Evolutionary conservation across 2,797 vertebrate genomes (phyloP).

Genomic region (Periophthalmus magnuspinnatus): DNA sequence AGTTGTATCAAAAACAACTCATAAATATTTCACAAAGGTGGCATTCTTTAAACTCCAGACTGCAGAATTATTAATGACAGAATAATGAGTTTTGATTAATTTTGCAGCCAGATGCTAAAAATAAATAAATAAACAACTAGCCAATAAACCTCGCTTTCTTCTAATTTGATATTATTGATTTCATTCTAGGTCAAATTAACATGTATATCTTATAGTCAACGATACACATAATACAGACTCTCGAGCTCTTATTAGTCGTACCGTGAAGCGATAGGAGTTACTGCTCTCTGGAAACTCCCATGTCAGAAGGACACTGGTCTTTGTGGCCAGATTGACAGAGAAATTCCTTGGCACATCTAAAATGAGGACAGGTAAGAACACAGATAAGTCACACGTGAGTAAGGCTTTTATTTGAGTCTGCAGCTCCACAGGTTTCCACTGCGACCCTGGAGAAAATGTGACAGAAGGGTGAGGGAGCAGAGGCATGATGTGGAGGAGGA

Average conservation of each 20-base stretch:
- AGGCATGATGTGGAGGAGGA: constrained; percentile 62
- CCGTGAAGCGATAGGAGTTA: constrained; percentile 85
- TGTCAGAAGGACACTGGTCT: constrained; percentile 92
- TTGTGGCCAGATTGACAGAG: constrained; percentile 96
- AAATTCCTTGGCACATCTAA: constrained; percentile 97
- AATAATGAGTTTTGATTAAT: neutral
- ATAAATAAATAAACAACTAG: neutral
- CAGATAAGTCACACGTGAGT: constrained; percentile 10
- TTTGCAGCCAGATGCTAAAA: neutral
- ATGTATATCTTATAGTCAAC: too few relatives aligned
- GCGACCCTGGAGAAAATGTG: constrained; percentile 48
- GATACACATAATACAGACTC: too few relatives aligned
- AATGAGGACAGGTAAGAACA: constrained; percentile 52
- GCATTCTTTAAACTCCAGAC: neutral
- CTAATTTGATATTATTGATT: neutral
- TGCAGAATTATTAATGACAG: neutral
- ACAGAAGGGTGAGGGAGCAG: constrained; percentile 40
- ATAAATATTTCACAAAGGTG: neutral
- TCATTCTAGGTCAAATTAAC: too few relatives aligned
- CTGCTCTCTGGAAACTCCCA: constrained; percentile 96
- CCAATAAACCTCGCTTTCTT: too few relatives aligned
- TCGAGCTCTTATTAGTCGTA: constrained; percentile 60
- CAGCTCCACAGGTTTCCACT: constrained; percentile 14
- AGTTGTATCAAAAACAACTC: neutral
- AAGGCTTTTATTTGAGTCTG: constrained; percentile 27